These are phyloP conservation scores for Phrynocephalus guinanensis DNA, from an alignment of 2,797 vertebrate species.

Conservation along the genomic window DNA sequence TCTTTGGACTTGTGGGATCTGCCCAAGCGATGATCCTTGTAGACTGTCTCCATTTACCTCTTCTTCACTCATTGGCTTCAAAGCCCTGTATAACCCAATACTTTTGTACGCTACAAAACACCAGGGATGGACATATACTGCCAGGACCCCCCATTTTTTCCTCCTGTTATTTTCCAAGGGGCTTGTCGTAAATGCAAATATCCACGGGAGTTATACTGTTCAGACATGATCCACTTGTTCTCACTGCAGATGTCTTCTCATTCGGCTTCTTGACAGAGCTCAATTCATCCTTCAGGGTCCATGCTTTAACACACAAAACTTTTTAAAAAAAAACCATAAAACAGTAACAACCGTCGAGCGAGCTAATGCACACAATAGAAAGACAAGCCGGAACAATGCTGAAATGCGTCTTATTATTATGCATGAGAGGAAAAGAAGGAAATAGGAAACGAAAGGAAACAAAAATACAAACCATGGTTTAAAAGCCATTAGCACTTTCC, in stretches of 20 bases:
- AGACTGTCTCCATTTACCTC: conserved; percentile 3
- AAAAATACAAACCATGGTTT: conserved; percentile 78
- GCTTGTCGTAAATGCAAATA: neutral
- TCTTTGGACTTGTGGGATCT: conserved; percentile 5
- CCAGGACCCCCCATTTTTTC: neutral
- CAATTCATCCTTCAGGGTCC: conserved; percentile 66
- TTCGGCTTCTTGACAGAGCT: conserved; percentile 61
- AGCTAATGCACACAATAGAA: conserved; percentile 68
- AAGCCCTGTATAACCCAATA: neutral
- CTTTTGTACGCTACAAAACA: neutral
- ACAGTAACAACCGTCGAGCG: conserved; percentile 78
- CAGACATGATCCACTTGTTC: conserved; percentile 44
- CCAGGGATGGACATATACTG: neutral
- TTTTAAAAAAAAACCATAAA: conserved; percentile 71
- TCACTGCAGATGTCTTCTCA: conserved; percentile 66
- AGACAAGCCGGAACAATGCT: conserved; percentile 63
- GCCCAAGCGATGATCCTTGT: neutral
- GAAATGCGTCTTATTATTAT: conserved; percentile 75
- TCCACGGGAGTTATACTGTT: conserved; percentile 31
- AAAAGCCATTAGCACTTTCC: conserved; percentile 77
- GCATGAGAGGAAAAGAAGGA: conserved; percentile 78
- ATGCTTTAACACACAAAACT: conserved; percentile 72
- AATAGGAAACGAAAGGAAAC: conserved; percentile 73
- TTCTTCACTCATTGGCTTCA: neutral
- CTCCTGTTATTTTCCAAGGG: neutral